Evolutionary conservation across 2,113 vertebrate species (phyloP).

Genomic region (Phocoena sinus): DNA sequence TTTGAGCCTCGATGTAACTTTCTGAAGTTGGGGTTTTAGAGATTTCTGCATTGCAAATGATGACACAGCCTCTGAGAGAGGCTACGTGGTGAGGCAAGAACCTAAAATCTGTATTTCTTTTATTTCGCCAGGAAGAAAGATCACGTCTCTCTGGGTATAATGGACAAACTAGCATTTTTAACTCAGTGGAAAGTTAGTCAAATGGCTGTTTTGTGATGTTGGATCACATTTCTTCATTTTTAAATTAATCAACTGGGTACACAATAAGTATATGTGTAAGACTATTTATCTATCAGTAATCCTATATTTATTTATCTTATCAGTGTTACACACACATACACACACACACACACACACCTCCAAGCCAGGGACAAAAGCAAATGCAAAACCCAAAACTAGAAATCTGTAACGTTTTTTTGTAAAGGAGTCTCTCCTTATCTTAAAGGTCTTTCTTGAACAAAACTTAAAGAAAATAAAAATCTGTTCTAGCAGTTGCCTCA

Average conservation of each 20-base stretch:
- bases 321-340: neutral
- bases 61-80: neutral
- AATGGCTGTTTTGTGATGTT: neutral
- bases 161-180: neutral
- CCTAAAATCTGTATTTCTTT: neutral
- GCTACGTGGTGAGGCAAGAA: neutral
- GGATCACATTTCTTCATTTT: neutral
- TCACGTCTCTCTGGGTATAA: neutral
- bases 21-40: neutral
- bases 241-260: neutral
- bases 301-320: neutral
- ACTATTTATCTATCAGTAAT: neutral
- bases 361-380: neutral
- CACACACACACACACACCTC: neutral
- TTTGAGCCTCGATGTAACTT: neutral
- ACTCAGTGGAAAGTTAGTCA: neutral
- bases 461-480: neutral
- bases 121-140: neutral
- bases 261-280: neutral
- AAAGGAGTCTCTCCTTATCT: neutral
- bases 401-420: neutral
- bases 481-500: neutral
- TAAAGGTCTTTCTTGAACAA: constrained; percentile 22
- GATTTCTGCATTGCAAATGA: neutral
- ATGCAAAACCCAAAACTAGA: neutral